Percentiles rank a stretch among this genome's conserved stretches.
Conservation (phyloP, 2,888 invertebrate species). For the Ophion ventricosus region DNA sequence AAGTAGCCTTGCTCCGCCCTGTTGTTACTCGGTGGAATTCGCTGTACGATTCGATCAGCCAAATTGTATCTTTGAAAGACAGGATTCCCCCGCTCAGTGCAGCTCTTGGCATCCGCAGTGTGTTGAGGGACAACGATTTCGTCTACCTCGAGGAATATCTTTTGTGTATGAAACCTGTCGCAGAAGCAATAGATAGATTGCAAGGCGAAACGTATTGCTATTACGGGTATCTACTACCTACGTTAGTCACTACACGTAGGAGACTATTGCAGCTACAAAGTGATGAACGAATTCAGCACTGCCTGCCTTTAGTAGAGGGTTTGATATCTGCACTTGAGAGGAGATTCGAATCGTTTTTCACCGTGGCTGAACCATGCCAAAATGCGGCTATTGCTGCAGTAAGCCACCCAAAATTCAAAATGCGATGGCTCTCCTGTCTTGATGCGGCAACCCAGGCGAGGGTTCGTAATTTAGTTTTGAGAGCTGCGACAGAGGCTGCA, state of each 20-base stretch:
- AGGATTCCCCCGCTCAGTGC: slow-evolving; percentile 1
- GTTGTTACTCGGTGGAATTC: slow-evolving; percentile 40
- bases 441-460: no score
- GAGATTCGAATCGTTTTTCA: not conserved
- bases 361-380: not conserved
- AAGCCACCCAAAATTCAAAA: slow-evolving; percentile 16
- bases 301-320: not conserved
- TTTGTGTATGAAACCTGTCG: slow-evolving; percentile 26
- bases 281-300: not conserved
- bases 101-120: not conserved
- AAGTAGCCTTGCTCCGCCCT: slow-evolving; percentile 21
- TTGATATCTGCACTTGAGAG: not conserved
- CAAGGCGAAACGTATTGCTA: slow-evolving; percentile 31
- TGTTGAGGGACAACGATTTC: slow-evolving; percentile 26
- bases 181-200: slow-evolving; percentile 36
- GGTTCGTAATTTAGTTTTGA: no score
- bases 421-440: slow-evolving; percentile 5
- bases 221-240: slow-evolving; percentile 41
- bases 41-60: slow-evolving; percentile 32
- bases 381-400: slow-evolving; percentile 19
- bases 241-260: slow-evolving; percentile 8
- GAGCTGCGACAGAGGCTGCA: no score
- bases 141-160: slow-evolving; percentile 25
- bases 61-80: slow-evolving; percentile 29
- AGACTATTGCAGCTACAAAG: slow-evolving; percentile 20